Conservation (phyloP, 2,113 vertebrate genomes). For the Prunella himalayana region DNA sequence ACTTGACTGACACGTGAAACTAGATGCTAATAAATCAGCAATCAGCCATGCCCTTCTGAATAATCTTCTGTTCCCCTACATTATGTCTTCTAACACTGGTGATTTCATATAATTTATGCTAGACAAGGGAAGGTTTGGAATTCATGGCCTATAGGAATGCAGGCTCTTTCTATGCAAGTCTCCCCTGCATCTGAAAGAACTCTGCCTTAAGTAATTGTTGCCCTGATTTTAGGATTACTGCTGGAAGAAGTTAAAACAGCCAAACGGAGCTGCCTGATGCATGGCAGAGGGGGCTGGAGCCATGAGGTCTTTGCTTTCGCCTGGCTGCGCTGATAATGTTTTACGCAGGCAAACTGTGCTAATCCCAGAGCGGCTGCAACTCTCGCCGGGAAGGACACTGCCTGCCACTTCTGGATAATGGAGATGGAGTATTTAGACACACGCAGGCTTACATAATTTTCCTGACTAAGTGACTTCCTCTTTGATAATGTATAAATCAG, state of each 20-base stretch:
- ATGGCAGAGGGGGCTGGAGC: neutral
- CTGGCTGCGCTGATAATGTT: neutral
- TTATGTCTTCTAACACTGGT: constrained; percentile 15
- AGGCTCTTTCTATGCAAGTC: neutral
- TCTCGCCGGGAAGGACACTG: neutral
- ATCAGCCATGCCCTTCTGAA: neutral
- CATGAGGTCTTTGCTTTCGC: neutral
- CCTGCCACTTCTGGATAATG: neutral
- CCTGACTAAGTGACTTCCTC: constrained; percentile 18
- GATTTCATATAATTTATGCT: constrained; percentile 38
- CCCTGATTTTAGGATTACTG: constrained; percentile 32
- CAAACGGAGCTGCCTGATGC: neutral
- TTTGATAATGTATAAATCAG: constrained; percentile 46
- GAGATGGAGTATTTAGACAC: constrained; percentile 14
- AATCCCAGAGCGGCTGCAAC: neutral
- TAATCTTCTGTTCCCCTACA: neutral
- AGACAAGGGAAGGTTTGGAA: neutral
- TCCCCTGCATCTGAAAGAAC: constrained; percentile 1
- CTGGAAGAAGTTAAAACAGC: constrained; percentile 12
- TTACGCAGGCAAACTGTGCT: neutral
- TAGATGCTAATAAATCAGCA: neutral
- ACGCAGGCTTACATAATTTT: constrained; percentile 32
- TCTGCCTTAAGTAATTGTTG: constrained; percentile 38
- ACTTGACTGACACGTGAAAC: neutral
- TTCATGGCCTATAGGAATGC: constrained; percentile 28